phyloP scores from a whole-genome alignment of 2,113 vertebrate genomes.

The Loxodonta africana region DNA sequence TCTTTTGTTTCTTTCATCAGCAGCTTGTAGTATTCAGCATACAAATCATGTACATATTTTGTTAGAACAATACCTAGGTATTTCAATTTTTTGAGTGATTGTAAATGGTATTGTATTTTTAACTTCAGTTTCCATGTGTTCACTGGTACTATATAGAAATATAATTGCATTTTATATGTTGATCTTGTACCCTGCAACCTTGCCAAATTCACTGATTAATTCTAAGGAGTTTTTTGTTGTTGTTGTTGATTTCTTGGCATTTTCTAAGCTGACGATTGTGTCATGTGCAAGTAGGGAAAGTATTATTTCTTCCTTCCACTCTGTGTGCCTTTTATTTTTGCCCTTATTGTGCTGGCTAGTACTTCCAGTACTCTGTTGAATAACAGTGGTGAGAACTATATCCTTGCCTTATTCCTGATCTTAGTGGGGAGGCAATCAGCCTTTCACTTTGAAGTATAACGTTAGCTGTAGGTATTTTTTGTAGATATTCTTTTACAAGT shows the following conservation, averaged over 20 bases:
- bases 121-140: no score
- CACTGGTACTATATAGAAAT: no score
- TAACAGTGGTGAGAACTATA: not conserved
- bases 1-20: constrained; percentile 8
- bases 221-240: not conserved
- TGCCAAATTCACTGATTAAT: no score
- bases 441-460: constrained; percentile 12
- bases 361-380: not conserved
- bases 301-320: not conserved
- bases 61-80: not conserved
- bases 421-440: not conserved
- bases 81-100: constrained; percentile 8
- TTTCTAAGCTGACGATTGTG: not conserved
- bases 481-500: not conserved
- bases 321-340: not conserved
- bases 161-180: no score
- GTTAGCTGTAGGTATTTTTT: not conserved
- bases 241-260: not conserved
- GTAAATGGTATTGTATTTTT: no score
- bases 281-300: not conserved
- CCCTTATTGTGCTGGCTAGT: not conserved
- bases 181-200: no score
- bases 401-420: not conserved
- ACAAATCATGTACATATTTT: not conserved
- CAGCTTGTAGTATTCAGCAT: not conserved